Percentiles rank a stretch among this genome's conserved stretches.
Conservation (phyloP, 1,140 invertebrate species). For the Homarus americanus region DNA sequence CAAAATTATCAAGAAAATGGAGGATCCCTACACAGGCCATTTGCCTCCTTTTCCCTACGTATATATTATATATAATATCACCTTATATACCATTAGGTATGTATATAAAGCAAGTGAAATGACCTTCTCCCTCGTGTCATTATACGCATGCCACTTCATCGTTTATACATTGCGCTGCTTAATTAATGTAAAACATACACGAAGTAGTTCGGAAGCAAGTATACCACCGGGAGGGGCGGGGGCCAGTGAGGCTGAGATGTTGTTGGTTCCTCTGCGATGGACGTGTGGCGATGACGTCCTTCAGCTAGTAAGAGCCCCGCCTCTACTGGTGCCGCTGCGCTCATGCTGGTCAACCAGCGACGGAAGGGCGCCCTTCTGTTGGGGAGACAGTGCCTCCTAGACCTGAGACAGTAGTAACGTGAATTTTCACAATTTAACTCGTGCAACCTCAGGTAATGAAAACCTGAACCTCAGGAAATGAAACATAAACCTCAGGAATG, state of each 20-base stretch:
- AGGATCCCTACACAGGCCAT: no score
- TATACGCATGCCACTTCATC: not conserved
- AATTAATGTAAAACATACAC: not conserved
- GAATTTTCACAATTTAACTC: no score
- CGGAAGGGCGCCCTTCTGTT: slow-evolving; percentile 11
- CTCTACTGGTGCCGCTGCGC: slow-evolving; percentile 4
- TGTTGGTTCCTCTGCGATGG: not conserved
- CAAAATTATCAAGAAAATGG: no score
- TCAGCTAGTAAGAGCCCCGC: slow-evolving; percentile 16
- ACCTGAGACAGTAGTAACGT: no score
- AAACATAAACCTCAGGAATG: no score
- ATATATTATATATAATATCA: no score
- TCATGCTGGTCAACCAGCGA: not conserved
- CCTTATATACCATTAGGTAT: no score
- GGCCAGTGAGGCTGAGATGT: not conserved
- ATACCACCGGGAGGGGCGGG: not conserved
- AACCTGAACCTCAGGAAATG: no score
- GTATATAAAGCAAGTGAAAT: no score
- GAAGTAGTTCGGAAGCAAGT: not conserved
- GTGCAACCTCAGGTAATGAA: no score
- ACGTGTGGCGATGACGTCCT: not conserved
- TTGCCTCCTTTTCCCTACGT: no score
- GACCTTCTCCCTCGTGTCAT: not conserved
- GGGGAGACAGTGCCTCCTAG: not conserved
- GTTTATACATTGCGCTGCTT: no score